phyloP scores from a whole-genome alignment of 2,888 invertebrate genomes.

The Podabrus alpinus region DNA sequence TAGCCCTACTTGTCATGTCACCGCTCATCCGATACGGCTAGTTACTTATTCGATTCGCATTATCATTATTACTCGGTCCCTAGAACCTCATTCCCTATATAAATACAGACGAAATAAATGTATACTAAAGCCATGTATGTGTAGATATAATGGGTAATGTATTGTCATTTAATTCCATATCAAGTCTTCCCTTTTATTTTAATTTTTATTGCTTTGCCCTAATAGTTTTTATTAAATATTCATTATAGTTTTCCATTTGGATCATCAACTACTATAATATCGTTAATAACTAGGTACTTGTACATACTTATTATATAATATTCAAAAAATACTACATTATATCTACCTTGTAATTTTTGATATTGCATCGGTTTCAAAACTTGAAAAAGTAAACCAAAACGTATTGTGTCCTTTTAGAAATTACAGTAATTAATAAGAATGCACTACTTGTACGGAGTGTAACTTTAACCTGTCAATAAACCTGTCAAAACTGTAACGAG shows the following conservation, averaged over 20 bases:
- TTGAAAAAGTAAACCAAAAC: neutral
- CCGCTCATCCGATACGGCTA: constrained; percentile 44
- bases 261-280: too few relatives aligned
- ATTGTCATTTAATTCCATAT: constrained; percentile 6
- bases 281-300: too few relatives aligned
- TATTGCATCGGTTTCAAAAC: neutral
- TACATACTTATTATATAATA: neutral
- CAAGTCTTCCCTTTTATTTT: neutral
- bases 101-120: constrained; percentile 13
- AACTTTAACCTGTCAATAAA: constrained; percentile 31
- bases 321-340: neutral
- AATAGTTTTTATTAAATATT: neutral
- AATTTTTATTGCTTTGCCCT: neutral
- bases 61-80: constrained; percentile 35
- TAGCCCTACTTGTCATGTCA: constrained; percentile 36
- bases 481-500: constrained; percentile 24
- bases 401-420: neutral
- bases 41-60: constrained; percentile 40
- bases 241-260: neutral
- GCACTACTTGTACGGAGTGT: constrained; percentile 9
- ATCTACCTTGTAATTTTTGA: neutral
- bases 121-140: neutral
- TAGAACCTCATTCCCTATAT: constrained; percentile 5
- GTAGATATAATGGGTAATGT: constrained; percentile 9
- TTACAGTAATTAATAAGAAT: neutral